Evolutionary conservation across 2,888 invertebrate genomes (phyloP).

Genomic region (Lycocerus yunnanus): DNA sequence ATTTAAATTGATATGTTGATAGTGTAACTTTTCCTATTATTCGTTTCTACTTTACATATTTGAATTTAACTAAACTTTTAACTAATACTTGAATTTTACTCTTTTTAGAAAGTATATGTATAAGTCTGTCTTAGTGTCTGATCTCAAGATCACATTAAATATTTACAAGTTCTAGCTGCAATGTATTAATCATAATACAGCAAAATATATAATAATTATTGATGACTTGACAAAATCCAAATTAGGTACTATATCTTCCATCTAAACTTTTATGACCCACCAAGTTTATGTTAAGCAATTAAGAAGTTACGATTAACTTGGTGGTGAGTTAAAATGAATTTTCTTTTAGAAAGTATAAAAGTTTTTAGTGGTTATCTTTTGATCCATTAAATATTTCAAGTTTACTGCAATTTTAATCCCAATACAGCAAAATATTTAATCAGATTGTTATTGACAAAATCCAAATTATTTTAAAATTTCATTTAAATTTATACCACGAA

Average conservation of each 20-base stretch:
- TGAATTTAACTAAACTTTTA: background rate
- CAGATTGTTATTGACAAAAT: no score
- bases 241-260: constrained; percentile 15
- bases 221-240: constrained; percentile 21
- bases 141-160: background rate
- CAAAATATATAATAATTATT: constrained; percentile 16
- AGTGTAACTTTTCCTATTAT: background rate
- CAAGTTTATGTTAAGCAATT: constrained; percentile 18
- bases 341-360: no score
- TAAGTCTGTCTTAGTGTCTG: background rate
- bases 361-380: no score
- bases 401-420: no score
- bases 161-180: background rate
- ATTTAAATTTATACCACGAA: no score
- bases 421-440: no score
- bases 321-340: background rate
- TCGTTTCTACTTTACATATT: background rate
- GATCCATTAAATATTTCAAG: no score
- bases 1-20: background rate
- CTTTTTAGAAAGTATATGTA: background rate
- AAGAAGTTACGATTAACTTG: constrained; percentile 5
- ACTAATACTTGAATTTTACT: background rate
- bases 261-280: constrained; percentile 16
- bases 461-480: no score
- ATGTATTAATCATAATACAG: constrained; percentile 19